Evolutionary conservation across 1,140 invertebrate species (phyloP).

Genomic region (Probaryconus sp.): DNA sequence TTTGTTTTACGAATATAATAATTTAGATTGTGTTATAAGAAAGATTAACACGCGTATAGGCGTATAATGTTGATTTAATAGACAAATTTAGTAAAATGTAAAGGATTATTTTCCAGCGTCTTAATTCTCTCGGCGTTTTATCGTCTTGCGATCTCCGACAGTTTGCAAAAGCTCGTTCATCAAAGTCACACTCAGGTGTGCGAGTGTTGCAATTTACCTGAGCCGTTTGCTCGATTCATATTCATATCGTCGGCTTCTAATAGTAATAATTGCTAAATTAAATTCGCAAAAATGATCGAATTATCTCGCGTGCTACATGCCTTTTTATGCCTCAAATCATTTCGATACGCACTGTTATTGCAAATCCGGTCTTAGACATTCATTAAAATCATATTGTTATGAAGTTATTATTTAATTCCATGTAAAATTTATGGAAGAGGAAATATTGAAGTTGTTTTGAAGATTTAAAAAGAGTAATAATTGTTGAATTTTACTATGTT

Average conservation of each 20-base stretch:
- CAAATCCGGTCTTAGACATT: slow-evolving; percentile 50
- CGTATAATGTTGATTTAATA: too few relatives aligned
- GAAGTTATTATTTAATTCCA: slow-evolving; percentile 56
- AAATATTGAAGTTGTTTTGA: slow-evolving; percentile 21
- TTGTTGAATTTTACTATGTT: too few relatives aligned
- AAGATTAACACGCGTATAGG: too few relatives aligned
- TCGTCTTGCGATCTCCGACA: slow-evolving; percentile 34
- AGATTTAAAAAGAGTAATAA: too few relatives aligned
- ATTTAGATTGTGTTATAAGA: too few relatives aligned
- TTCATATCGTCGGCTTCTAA: slow-evolving; percentile 41
- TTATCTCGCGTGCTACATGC: slow-evolving; percentile 40
- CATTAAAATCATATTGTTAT: slow-evolving; percentile 56
- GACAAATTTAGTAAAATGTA: slow-evolving; percentile 21
- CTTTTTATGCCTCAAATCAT: slow-evolving; percentile 31
- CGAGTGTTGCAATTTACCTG: slow-evolving; percentile 36
- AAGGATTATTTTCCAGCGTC: neutral
- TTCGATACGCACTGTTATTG: slow-evolving; percentile 53
- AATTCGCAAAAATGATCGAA: slow-evolving; percentile 52
- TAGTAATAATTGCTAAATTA: slow-evolving; percentile 38
- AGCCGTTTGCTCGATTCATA: slow-evolving; percentile 44
- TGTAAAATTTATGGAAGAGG: slow-evolving; percentile 49
- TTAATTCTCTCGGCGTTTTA: slow-evolving; percentile 12
- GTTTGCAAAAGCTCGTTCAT: slow-evolving; percentile 50
- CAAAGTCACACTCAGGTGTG: slow-evolving; percentile 55
- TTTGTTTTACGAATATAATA: too few relatives aligned